Percentiles rank a stretch among this genome's conserved stretches.
Conservation (phyloP, 2,888 invertebrate species). For the Melieria crassipennis region DNA sequence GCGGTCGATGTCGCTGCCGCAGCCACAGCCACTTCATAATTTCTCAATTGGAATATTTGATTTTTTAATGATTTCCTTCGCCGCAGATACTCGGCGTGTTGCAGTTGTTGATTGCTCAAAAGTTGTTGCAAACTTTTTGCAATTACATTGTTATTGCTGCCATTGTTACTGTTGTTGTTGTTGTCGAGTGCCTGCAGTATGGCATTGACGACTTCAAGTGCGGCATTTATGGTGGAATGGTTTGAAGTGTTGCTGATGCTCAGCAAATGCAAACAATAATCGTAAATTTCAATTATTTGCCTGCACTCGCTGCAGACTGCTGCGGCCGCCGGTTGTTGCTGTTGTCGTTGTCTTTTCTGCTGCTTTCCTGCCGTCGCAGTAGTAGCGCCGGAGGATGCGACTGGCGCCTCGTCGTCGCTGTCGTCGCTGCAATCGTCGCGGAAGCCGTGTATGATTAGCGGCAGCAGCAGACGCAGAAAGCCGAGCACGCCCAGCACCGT, state of each 20-base stretch:
- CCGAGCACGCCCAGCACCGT: constrained; percentile 74
- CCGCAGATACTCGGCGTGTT: constrained; percentile 64
- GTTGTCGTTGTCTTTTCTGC: constrained; percentile 11
- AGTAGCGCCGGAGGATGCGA: constrained; percentile 17
- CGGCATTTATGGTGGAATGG: constrained; percentile 89
- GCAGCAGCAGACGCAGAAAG: constrained; percentile 73
- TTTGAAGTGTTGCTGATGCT: constrained; percentile 75
- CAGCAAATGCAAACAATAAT: constrained; percentile 78
- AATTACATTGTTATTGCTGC: constrained; percentile 47
- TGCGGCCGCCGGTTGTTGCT: constrained; percentile 7
- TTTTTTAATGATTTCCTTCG: constrained; percentile 66
- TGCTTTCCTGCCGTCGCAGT: constrained; percentile 31
- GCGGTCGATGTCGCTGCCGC: constrained; percentile 11
- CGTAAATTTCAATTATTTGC: constrained; percentile 74
- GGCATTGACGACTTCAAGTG: constrained; percentile 74
- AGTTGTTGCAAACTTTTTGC: constrained; percentile 53
- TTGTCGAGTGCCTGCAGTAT: constrained; percentile 58
- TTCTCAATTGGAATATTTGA: constrained; percentile 66
- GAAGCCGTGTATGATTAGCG: constrained; percentile 66
- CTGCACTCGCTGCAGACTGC: constrained; percentile 47
- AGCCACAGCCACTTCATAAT: constrained; percentile 54
- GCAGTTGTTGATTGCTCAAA: constrained; percentile 61
- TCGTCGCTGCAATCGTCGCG: constrained; percentile 49
- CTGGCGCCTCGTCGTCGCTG: constrained; percentile 37
- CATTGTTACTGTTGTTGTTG: constrained; percentile 69